phyloP scores from a whole-genome alignment of 1,140 invertebrate genomes.

The Solen grandis region DNA sequence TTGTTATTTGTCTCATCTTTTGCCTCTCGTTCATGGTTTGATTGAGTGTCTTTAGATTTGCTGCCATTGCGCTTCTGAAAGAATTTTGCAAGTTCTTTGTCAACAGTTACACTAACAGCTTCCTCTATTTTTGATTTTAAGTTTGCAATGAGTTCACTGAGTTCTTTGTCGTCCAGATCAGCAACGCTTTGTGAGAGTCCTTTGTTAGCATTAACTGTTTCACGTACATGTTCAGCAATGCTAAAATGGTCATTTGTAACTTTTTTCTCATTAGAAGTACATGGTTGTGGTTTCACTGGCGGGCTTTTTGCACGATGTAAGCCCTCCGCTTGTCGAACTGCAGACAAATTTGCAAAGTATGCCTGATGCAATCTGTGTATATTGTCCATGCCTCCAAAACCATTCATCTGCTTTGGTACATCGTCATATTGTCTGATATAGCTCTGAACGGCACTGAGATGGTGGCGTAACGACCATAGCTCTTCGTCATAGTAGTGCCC shows the following conservation, averaged over 20 bases:
- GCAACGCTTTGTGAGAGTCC: conserved; percentile 48
- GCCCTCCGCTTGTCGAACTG: conserved; percentile 45
- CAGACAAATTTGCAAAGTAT: conserved; percentile 45
- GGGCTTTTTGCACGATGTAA: conserved; percentile 30
- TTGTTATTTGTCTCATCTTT: conserved; percentile 55
- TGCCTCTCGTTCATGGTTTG: conserved; percentile 6
- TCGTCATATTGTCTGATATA: conserved; percentile 92
- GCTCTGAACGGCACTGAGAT: conserved; percentile 94
- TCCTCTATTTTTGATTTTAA: conserved; percentile 92
- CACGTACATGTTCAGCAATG: conserved; percentile 52
- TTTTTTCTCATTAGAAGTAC: conserved; percentile 36
- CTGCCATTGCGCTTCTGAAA: conserved; percentile 53
- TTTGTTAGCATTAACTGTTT: conserved; percentile 44
- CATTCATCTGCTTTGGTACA: conserved; percentile 75
- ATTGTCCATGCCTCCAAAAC: conserved; percentile 51
- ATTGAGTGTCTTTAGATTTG: conserved; percentile 23
- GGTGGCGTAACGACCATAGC: conserved; percentile 92
- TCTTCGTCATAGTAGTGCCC: conserved; percentile 88
- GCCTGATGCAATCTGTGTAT: conserved; percentile 52
- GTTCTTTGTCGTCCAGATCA: conserved; percentile 83
- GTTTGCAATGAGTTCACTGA: conserved; percentile 88
- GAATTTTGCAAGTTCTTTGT: conserved; percentile 78
- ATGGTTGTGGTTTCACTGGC: conserved; percentile 25
- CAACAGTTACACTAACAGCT: conserved; percentile 82
- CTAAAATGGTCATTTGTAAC: conserved; percentile 46